These are phyloP conservation scores for Antitype chi DNA, from an alignment of 2,888 invertebrate species.

Conservation along the genomic window DNA sequence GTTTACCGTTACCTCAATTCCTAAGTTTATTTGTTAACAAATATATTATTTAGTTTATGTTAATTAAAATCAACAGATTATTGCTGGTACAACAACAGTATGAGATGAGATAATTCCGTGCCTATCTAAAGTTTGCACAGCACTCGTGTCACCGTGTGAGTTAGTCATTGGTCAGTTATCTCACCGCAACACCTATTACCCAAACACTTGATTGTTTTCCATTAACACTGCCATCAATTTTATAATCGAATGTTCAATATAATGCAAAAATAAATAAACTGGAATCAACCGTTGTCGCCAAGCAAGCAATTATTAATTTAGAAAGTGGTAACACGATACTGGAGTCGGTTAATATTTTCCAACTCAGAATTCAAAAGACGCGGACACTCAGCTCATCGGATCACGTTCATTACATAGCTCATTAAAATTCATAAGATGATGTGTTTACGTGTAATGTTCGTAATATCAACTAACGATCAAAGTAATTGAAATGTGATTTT, in stretches of 20 bases:
- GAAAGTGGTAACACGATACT: conserved; percentile 50
- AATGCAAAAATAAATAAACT: conserved; percentile 49
- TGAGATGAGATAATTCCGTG: conserved; percentile 6
- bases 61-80: conserved; percentile 8
- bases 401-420: conserved; percentile 60
- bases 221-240: conserved; percentile 28
- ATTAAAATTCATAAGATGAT: conserved; percentile 82
- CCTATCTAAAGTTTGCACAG: conserved; percentile 13
- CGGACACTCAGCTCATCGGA: conserved; percentile 32
- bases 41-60: neutral
- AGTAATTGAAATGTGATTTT: conserved; percentile 82
- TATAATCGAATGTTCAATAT: neutral
- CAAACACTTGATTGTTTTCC: conserved; percentile 19
- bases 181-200: conserved; percentile 19
- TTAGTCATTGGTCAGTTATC: neutral
- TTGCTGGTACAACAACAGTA: neutral
- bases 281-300: conserved; percentile 25
- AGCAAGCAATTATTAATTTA: conserved; percentile 50
- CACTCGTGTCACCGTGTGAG: neutral
- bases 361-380: conserved; percentile 34
- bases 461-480: conserved; percentile 77
- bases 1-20: too few species aligned
- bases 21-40: neutral
- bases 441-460: conserved; percentile 73
- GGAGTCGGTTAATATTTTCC: conserved; percentile 51